Percentiles rank a stretch among this genome's conserved stretches.
phyloP scores from a whole-genome alignment of 2,888 invertebrate species.

The Crocallis elinguaria region DNA sequence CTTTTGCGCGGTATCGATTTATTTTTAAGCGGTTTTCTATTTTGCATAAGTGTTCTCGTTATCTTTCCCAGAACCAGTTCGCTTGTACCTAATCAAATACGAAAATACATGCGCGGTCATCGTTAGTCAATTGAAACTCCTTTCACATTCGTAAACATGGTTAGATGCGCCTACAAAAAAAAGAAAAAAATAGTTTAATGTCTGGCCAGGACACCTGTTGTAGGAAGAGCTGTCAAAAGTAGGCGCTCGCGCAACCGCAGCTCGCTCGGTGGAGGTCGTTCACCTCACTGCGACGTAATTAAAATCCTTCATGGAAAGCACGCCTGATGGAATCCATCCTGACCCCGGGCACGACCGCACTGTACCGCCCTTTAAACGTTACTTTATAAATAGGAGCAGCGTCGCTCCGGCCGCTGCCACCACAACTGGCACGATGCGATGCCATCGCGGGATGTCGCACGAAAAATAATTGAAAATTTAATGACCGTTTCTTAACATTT shows the following conservation, averaged over 20 bases:
- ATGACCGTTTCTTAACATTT: conserved; percentile 15
- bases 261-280: conserved; percentile 59
- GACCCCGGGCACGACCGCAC: conserved; percentile 75
- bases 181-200: conserved; percentile 33
- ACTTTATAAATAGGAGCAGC: conserved; percentile 77
- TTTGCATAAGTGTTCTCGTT: conserved; percentile 13
- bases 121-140: conserved; percentile 19
- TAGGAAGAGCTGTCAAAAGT: conserved; percentile 62
- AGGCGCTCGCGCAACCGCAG: conserved; percentile 58
- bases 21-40: conserved; percentile 8
- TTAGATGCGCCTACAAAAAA: conserved; percentile 17
- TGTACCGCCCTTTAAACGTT: conserved; percentile 72
- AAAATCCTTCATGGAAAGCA: conserved; percentile 83
- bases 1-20: conserved; percentile 3
- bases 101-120: conserved; percentile 19
- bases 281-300: conserved; percentile 75
- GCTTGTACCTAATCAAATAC: conserved; percentile 11
- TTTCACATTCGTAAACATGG: conserved; percentile 38
- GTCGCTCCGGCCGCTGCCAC: conserved; percentile 36
- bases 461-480: conserved; percentile 34
- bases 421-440: conserved; percentile 39
- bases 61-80: conserved; percentile 20
- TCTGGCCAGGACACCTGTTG: conserved; percentile 56
- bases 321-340: conserved; percentile 80
- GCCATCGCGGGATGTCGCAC: conserved; percentile 32